phyloP scores from a whole-genome alignment of 2,888 invertebrate species.

The Drosophila melanosoma region DNA sequence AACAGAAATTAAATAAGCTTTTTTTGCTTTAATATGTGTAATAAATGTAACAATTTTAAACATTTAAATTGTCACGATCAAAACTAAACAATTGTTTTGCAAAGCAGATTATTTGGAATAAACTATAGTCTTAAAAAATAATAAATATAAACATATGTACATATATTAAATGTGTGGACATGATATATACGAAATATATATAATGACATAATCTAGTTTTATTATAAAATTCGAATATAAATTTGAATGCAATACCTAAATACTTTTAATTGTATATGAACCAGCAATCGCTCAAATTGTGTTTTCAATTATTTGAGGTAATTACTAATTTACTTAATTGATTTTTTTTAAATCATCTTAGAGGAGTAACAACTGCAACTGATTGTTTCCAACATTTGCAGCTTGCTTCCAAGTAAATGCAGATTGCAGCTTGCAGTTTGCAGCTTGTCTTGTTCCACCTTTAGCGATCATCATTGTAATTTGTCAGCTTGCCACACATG shows the following conservation, averaged over 20 bases:
- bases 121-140: neutral
- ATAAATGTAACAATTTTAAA: too few relatives aligned
- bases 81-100: neutral
- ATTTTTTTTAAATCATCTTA: slow-evolving; percentile 17
- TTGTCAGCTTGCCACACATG: slow-evolving; percentile 28
- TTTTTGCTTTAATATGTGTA: too few relatives aligned
- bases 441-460: slow-evolving; percentile 42
- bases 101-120: neutral
- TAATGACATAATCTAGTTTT: neutral
- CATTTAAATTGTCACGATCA: neutral
- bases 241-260: neutral
- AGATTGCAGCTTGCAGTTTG: slow-evolving; percentile 49
- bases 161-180: neutral
- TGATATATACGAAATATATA: neutral
- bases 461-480: slow-evolving; percentile 6
- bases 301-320: neutral
- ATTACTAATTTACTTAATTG: slow-evolving; percentile 11
- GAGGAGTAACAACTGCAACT: neutral
- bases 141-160: neutral
- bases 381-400: slow-evolving; percentile 1
- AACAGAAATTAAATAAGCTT: neutral
- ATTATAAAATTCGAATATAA: neutral
- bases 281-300: neutral
- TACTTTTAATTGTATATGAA: neutral
- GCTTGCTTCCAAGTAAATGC: slow-evolving; percentile 24